phyloP scores from a whole-genome alignment of 2,797 vertebrate species.

The Etheostoma perlongum region DNA sequence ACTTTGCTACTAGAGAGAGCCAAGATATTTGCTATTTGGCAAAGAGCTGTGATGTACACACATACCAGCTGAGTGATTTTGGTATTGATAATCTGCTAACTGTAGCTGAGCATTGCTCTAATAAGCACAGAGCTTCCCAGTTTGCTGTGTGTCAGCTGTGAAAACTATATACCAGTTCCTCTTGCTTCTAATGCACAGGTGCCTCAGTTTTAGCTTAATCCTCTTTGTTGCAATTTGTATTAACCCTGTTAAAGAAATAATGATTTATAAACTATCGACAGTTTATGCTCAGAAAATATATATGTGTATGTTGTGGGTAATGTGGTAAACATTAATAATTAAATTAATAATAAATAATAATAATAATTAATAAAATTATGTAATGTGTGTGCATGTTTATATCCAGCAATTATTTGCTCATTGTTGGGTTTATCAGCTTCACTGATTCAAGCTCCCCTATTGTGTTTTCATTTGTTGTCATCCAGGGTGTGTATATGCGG shows the following conservation, averaged over 20 bases:
- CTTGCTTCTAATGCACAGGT: not conserved
- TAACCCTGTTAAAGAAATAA: not conserved
- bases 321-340: not conserved
- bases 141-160: constrained; percentile 23
- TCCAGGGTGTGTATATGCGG: constrained; percentile 95
- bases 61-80: constrained; percentile 37
- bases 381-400: not conserved
- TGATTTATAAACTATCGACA: not conserved
- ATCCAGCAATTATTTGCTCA: not conserved
- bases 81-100: constrained; percentile 53
- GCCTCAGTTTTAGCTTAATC: not conserved
- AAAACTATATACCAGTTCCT: not conserved
- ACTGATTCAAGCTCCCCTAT: constrained; percentile 16
- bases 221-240: constrained; percentile 3
- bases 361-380: not conserved
- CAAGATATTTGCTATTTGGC: constrained; percentile 58
- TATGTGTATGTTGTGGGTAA: not conserved
- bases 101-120: constrained; percentile 47
- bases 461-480: constrained; percentile 33
- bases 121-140: constrained; percentile 37
- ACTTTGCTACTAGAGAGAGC: constrained; percentile 47
- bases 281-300: constrained; percentile 1
- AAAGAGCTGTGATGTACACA: constrained; percentile 40
- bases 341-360: too few relatives aligned
- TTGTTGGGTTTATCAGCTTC: constrained; percentile 24